A percentile compares a stretch with the other conserved stretches of the same genome.
Conservation (phyloP, 2,888 invertebrate species). For the Epistrophe grossulariae region DNA sequence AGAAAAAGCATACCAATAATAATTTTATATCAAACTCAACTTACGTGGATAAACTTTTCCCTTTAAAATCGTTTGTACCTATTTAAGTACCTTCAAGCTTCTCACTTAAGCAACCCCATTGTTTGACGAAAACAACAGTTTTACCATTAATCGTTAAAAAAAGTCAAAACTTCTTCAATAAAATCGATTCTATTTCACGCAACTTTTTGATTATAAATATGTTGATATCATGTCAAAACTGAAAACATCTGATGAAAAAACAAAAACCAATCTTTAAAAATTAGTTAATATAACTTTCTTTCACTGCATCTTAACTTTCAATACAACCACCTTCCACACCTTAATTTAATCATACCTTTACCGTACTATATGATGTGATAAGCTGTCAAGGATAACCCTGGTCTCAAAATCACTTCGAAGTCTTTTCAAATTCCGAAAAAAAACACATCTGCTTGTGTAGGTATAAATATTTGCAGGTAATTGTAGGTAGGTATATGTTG, state of each 20-base stretch:
- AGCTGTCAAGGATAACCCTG: constrained; percentile 4
- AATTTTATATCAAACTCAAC: too few relatives aligned
- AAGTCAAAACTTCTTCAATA: neutral
- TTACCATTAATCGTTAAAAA: neutral
- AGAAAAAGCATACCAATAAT: too few relatives aligned
- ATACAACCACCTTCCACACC: neutral
- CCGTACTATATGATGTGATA: constrained; percentile 21
- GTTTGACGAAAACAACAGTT: neutral
- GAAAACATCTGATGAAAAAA: neutral
- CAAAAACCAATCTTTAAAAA: constrained; percentile 27
- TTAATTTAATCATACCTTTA: neutral
- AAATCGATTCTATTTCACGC: neutral
- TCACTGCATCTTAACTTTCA: constrained; percentile 28
- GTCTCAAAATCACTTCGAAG: neutral
- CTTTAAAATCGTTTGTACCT: neutral
- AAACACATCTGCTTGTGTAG: neutral
- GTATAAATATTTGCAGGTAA: neutral
- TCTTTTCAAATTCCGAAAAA: neutral
- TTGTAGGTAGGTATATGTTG: neutral
- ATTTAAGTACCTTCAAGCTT: neutral
- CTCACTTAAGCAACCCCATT: neutral
- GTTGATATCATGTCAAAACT: constrained; percentile 32
- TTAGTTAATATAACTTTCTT: constrained; percentile 56
- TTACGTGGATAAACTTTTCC: too few relatives aligned
- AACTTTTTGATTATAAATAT: neutral